Conservation (phyloP, 2,113 vertebrate species). For the Gymnorhina tibicen region DNA sequence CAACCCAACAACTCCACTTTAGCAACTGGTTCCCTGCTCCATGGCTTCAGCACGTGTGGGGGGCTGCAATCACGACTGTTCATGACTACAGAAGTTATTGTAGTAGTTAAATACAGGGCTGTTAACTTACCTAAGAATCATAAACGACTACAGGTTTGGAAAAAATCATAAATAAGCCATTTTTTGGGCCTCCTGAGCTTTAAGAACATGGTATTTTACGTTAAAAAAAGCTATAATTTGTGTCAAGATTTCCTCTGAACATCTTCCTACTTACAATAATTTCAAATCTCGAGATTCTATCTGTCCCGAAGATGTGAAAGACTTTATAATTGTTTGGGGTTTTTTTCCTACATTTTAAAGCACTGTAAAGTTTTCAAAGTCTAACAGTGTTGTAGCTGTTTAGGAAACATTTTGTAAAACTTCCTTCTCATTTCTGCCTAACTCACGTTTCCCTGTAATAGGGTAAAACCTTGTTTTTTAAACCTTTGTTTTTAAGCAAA, state of each 20-base stretch:
- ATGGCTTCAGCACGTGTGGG: neutral
- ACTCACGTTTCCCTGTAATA: neutral
- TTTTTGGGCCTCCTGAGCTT: neutral
- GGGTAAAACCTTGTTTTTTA: neutral
- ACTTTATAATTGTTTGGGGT: neutral
- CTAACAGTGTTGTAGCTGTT: neutral
- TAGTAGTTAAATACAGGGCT: neutral
- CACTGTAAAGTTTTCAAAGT: neutral
- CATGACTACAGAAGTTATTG: neutral
- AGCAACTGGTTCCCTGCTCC: neutral
- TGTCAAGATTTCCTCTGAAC: slow-evolving; percentile 6
- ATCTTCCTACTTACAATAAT: neutral
- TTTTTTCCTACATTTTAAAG: neutral
- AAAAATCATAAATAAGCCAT: neutral
- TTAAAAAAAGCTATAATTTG: neutral
- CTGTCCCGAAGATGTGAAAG: neutral
- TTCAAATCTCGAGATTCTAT: neutral
- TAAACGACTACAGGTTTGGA: neutral
- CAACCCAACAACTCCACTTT: neutral
- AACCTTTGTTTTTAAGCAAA: neutral
- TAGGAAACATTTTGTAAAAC: neutral
- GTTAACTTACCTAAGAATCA: neutral
- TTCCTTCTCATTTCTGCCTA: neutral
- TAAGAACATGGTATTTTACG: neutral
- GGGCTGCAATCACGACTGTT: neutral